phyloP scores from a whole-genome alignment of 92 coral and sea anemone genomes.

The Epizoanthus fatuus region DNA sequence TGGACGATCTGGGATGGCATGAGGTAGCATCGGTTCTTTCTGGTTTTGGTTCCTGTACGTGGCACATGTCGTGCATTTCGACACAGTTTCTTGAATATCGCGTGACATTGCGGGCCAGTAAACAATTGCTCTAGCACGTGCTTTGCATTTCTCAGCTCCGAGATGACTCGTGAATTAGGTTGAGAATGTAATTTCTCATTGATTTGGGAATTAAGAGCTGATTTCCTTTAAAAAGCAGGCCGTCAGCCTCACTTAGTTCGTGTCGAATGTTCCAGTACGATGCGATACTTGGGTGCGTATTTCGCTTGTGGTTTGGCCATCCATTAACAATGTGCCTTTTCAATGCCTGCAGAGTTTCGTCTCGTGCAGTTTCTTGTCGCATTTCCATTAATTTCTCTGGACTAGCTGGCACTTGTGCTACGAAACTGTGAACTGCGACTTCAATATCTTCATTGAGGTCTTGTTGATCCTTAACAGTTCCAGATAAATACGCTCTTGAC shows the following conservation, averaged over 20 bases:
- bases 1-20: constrained; percentile 71
- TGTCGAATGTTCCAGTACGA: constrained; percentile 50
- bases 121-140: constrained; percentile 48
- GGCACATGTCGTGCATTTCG: constrained; percentile 51
- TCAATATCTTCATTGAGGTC: constrained; percentile 48
- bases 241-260: constrained; percentile 55
- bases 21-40: constrained; percentile 59
- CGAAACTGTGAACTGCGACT: constrained; percentile 46
- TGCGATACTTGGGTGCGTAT: constrained; percentile 9
- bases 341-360: constrained; percentile 24
- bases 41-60: constrained; percentile 59
- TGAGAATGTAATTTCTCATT: constrained; percentile 17
- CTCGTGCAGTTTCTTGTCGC: constrained; percentile 34
- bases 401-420: constrained; percentile 42
- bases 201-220: constrained; percentile 36
- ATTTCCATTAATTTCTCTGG: constrained; percentile 36
- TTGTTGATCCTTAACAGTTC: constrained; percentile 32
- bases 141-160: constrained; percentile 45
- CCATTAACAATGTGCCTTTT: constrained; percentile 20
- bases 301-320: constrained; percentile 32
- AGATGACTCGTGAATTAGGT: constrained; percentile 55
- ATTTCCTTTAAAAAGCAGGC: constrained; percentile 45
- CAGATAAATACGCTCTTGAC: constrained; percentile 6
- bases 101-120: constrained; percentile 65
- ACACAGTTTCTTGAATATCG: constrained; percentile 39